phyloP scores from a whole-genome alignment of 2,888 invertebrate species.

The Thecophora atra region DNA sequence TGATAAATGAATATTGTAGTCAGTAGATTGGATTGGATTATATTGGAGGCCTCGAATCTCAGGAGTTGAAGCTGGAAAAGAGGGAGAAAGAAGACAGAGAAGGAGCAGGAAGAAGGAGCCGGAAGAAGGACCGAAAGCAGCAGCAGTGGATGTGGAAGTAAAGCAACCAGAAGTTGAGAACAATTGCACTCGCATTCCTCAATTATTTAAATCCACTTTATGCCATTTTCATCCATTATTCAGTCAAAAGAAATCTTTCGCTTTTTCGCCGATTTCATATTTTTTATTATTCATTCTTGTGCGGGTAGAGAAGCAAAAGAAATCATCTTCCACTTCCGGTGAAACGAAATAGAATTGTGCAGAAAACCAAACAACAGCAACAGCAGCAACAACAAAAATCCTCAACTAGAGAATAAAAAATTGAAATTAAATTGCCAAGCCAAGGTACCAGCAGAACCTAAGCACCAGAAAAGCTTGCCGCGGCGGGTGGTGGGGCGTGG shows the following conservation, averaged over 20 bases:
- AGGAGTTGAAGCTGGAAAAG: neutral
- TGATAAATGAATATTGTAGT: slow-evolving; percentile 9
- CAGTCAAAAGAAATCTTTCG: slow-evolving; percentile 44
- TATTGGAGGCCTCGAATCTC: neutral
- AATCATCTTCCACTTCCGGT: slow-evolving; percentile 22
- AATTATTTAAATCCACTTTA: slow-evolving; percentile 47
- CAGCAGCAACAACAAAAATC: neutral
- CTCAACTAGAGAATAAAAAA: neutral
- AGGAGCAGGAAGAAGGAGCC: neutral
- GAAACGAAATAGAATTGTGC: slow-evolving; percentile 13
- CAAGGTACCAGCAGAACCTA: slow-evolving; percentile 4
- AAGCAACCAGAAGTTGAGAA: slow-evolving; percentile 7
- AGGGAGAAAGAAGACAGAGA: neutral
- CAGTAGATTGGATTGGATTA: neutral
- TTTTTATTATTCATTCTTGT: slow-evolving; percentile 35
- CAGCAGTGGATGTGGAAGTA: neutral
- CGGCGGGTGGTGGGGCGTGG: neutral
- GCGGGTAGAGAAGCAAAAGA: slow-evolving; percentile 12
- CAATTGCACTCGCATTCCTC: slow-evolving; percentile 42
- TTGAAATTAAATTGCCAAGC: slow-evolving; percentile 29
- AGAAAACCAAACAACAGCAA: too few species aligned
- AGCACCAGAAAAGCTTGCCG: slow-evolving; percentile 13
- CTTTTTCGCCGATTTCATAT: slow-evolving; percentile 43
- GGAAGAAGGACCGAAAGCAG: neutral
- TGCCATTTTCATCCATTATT: slow-evolving; percentile 41